Percentiles rank a stretch among this genome's conserved stretches.
Conservation (phyloP, 1,140 invertebrate genomes). For the Pogonomyrmex californicus region DNA sequence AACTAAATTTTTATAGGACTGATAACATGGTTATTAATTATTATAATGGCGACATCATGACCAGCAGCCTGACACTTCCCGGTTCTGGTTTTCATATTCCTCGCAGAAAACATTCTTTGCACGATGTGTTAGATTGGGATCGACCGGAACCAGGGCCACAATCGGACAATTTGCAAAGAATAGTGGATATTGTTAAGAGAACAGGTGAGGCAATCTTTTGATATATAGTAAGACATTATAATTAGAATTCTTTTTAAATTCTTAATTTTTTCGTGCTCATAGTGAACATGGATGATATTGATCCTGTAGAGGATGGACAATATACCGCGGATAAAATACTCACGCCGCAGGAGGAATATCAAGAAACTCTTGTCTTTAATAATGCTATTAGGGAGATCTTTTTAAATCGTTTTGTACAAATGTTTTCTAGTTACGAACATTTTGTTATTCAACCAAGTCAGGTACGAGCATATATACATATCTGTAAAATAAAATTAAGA, state of each 20-base stretch:
- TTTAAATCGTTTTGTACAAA: constrained; percentile 97
- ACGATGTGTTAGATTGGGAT: constrained; percentile 91
- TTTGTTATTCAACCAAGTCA: constrained; percentile 98
- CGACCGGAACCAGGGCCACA: constrained; percentile 88
- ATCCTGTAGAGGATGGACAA: constrained; percentile 86
- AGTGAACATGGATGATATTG: constrained; percentile 89
- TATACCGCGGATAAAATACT: constrained; percentile 87
- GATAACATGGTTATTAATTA: constrained; percentile 86
- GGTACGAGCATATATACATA: constrained; percentile 84
- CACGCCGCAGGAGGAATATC: constrained; percentile 91
- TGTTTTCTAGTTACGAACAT: constrained; percentile 98
- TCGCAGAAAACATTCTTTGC: constrained; percentile 91
- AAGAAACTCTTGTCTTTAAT: constrained; percentile 96
- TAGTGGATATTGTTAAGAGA: constrained; percentile 93
- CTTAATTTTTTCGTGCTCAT: constrained; percentile 47
- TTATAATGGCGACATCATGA: constrained; percentile 87
- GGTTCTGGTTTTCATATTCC: constrained; percentile 86
- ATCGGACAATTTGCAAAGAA: constrained; percentile 92
- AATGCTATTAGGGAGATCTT: constrained; percentile 97
- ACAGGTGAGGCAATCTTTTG: constrained; percentile 87
- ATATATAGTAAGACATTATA: constrained; percentile 9
- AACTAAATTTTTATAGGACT: constrained; percentile 82
- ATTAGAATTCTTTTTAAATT: constrained; percentile 45
- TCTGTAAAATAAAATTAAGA: constrained; percentile 45
- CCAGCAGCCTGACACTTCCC: constrained; percentile 87